Percentiles rank a stretch among this genome's conserved stretches.
Evolutionary conservation across 2,888 invertebrate species (phyloP).

Genomic region (Leptopilina syphax): DNA sequence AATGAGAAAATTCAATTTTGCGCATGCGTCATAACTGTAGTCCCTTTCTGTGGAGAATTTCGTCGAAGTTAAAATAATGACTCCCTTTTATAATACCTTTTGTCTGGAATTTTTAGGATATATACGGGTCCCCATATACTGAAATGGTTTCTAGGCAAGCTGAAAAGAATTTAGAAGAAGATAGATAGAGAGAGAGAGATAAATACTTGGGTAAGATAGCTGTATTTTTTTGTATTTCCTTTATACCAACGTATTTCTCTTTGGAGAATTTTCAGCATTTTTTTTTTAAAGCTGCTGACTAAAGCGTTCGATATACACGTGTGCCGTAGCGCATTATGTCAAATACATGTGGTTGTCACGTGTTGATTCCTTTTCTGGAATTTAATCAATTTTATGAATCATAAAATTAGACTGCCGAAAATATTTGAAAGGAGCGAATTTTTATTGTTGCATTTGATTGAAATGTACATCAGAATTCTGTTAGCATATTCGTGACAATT

Average conservation of each 20-base stretch:
- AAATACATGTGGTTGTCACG: conserved; percentile 26
- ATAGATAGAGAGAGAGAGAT: not conserved
- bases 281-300: not conserved
- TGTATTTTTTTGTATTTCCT: not conserved
- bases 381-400: not conserved
- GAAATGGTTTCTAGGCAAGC: not conserved
- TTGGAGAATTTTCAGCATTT: not conserved
- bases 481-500: too few species aligned
- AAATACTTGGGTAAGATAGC: not conserved
- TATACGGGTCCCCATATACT: not conserved
- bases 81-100: conserved; percentile 45
- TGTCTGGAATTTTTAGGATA: conserved; percentile 49
- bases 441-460: too few species aligned
- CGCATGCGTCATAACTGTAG: conserved; percentile 67
- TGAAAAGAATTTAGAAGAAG: conserved; percentile 8
- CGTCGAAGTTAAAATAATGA: conserved; percentile 31
- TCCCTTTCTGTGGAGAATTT: conserved; percentile 23
- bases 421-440: too few species aligned
- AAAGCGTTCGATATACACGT: not conserved
- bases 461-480: too few species aligned
- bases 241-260: not conserved
- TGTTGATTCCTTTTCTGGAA: not conserved
- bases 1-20: conserved; percentile 78
- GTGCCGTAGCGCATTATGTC: not conserved
- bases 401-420: too few species aligned